These are phyloP conservation scores for Hesperia comma DNA, from an alignment of 2,888 invertebrate species.

Conservation along the genomic window DNA sequence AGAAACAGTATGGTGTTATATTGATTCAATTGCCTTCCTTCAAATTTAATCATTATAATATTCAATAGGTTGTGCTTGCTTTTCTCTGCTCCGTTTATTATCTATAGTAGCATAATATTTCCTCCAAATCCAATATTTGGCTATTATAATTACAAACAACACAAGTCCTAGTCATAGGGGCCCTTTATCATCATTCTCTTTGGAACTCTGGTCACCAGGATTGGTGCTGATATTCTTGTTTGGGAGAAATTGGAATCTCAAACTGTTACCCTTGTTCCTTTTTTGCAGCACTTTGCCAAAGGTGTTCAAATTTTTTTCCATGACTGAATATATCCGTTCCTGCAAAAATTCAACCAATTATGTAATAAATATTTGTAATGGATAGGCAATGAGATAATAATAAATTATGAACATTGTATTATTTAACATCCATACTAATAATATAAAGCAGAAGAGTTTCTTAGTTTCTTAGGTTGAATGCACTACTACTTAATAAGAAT, in stretches of 20 bases:
- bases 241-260: conserved; percentile 86
- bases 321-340: conserved; percentile 83
- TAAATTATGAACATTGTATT: too few species aligned
- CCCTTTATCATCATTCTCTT: conserved; percentile 55
- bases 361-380: too few species aligned
- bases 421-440: too few species aligned
- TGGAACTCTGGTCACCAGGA: conserved; percentile 42
- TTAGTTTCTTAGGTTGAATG: too few species aligned
- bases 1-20: not conserved
- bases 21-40: not conserved
- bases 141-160: conserved; percentile 55
- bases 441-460: too few species aligned
- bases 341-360: conserved; percentile 48
- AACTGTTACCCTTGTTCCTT: conserved; percentile 82
- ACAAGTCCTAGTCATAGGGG: conserved; percentile 73
- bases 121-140: conserved; percentile 63
- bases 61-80: conserved; percentile 13
- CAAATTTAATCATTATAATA: conserved; percentile 29
- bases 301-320: conserved; percentile 81
- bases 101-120: conserved; percentile 56
- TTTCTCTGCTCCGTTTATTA: conserved; percentile 13
- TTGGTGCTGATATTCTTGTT: conserved; percentile 53
- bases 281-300: conserved; percentile 86
- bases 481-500: too few species aligned
- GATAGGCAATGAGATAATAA: too few species aligned